Evolutionary conservation across 2,797 vertebrate species (phyloP).

Genomic region (Coendou prehensilis): DNA sequence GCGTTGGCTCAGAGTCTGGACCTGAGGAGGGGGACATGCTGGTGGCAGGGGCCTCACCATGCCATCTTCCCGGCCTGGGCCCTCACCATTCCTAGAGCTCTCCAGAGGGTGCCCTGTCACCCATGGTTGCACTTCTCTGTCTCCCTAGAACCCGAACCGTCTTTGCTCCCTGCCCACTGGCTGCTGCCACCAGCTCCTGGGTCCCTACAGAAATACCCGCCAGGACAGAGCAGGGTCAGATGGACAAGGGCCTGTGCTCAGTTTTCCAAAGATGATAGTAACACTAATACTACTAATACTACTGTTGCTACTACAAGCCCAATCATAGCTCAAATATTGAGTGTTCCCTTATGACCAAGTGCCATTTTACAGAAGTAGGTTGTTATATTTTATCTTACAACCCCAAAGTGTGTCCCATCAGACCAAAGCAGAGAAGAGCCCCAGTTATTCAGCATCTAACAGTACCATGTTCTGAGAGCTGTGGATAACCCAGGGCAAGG

Average conservation of each 20-base stretch:
- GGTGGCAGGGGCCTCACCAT: fast-evolving
- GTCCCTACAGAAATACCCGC: too few species aligned
- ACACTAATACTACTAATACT: background rate
- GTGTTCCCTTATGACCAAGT: background rate
- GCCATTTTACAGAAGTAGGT: background rate
- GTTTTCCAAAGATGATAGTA: background rate
- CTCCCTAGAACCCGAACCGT: too few species aligned
- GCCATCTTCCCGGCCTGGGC: background rate
- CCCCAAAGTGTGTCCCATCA: background rate
- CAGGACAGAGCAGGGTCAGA: background rate
- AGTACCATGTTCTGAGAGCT: background rate
- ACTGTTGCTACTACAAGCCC: too few species aligned
- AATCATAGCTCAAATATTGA: background rate
- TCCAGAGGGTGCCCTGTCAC: too few species aligned
- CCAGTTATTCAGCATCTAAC: background rate
- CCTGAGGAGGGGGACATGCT: background rate
- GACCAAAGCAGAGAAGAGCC: background rate
- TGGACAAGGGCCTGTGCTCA: background rate
- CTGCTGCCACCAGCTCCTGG: fast-evolving
- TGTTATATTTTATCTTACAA: background rate
- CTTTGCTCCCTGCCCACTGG: fast-evolving
- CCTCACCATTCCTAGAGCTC: too few species aligned
- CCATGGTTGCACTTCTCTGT: fast-evolving
- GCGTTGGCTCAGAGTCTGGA: fast-evolving
- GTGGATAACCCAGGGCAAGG: background rate